Evolutionary conservation across 2,888 invertebrate species (phyloP), one percentile per base, ranked within the genome.

Genomic region (Caenorhabditis drosophilae): DNA sequence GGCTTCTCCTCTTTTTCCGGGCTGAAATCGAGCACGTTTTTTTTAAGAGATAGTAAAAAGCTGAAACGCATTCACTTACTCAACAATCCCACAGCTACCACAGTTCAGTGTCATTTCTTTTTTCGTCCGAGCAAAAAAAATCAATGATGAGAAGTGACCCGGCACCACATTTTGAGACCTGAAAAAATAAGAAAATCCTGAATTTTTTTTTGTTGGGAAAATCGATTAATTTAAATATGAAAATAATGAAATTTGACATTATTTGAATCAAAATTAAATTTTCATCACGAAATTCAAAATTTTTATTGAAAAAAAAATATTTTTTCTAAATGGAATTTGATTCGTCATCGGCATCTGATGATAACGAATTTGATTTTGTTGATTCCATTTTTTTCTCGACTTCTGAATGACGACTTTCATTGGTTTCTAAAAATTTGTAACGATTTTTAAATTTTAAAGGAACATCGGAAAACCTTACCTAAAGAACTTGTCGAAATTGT

Each of bases 51-150:
- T n/a, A n/a, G n/a, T n/a, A n/a, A n/a, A n/a, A n/a, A n/a, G n/a
- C n/a, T n/a, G n/a, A n/a, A n/a, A n/a, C n/a, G n/a, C n/a, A n/a
- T n/a, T n/a, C 34, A 52, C 63, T 63, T 40, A 74, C 74, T 67
- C 67, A 27, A 53, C 61, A 38, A 74, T 72, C 12, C 74, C 74
- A 57, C 74, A 74, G 51, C 74, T 70, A 55, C 73, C 71, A 51
- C 68, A 31, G 31, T 12, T 36, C 36, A 36, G 7, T 36, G 7
- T 36, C 9, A 18, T 18, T 7, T 40, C 6, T 40, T 20, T 40
- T 18, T 20, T n/a, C 40, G 40, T 18, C 16, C 40, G 31, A 31
- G 6, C 6, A 31, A 31, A 9, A 31, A 31, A 31, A 9, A 31
- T 31, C 6, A 9, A 31, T 31, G 31, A 9, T 36, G 36, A 36